Evolutionary conservation across 2,888 invertebrate genomes (phyloP).

Genomic region (Lasioglossum zephyrum): DNA sequence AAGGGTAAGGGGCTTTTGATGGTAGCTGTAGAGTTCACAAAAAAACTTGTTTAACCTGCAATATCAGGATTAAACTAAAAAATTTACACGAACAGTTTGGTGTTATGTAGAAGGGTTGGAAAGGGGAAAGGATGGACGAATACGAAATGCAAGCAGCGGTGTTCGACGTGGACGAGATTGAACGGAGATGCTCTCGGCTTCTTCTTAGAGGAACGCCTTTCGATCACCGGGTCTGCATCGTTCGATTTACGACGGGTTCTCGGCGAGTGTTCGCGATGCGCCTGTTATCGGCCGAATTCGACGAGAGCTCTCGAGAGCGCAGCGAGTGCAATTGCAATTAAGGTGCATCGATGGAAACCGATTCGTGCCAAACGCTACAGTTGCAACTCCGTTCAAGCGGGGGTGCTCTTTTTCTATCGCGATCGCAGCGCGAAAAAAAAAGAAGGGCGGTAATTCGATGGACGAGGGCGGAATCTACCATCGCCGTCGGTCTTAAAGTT

Average conservation of each 20-base stretch:
- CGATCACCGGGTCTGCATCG: conserved; percentile 13
- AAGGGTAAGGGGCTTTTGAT: neutral
- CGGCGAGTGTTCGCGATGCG: conserved; percentile 24
- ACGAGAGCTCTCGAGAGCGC: conserved; percentile 33
- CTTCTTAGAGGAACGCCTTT: conserved; percentile 5
- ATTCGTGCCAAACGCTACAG: conserved; percentile 40
- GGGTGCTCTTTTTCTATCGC: conserved; percentile 41
- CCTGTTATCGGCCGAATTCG: conserved; percentile 45
- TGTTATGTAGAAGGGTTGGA: neutral
- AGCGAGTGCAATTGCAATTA: conserved; percentile 58
- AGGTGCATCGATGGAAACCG: conserved; percentile 53
- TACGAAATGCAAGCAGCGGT: neutral
- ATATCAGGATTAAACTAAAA: neutral
- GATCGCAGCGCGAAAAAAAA: conserved; percentile 25
- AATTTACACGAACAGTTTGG: neutral
- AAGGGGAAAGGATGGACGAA: neutral
- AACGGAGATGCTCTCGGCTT: neutral
- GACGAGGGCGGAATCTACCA: conserved; percentile 30
- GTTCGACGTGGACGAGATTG: neutral
- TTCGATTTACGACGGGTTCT: conserved; percentile 33
- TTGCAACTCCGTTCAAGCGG: conserved; percentile 15
- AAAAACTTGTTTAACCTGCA: neutral
- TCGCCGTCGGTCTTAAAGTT: conserved; percentile 16
- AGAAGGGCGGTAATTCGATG: conserved; percentile 48
- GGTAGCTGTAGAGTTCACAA: neutral